These are phyloP conservation scores for Balaeniceps rex DNA, from an alignment of 2,113 vertebrate species.

Conservation along the genomic window DNA sequence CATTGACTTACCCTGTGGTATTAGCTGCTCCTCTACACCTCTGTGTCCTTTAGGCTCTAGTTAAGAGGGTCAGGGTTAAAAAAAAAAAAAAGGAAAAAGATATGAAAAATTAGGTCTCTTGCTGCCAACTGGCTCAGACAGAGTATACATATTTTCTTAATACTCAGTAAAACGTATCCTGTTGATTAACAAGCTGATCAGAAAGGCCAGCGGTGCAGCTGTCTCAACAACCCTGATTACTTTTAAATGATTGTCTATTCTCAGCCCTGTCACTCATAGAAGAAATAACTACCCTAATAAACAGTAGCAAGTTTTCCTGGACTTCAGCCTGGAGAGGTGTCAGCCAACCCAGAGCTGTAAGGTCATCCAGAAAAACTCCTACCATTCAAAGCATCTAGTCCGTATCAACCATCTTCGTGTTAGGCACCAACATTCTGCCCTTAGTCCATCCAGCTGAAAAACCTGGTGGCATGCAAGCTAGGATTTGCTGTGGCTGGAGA, in stretches of 20 bases:
- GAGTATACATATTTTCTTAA: conserved; percentile 9
- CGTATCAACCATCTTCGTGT: background rate
- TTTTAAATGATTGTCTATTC: conserved; percentile 25
- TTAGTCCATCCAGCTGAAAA: background rate
- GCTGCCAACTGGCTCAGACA: conserved; percentile 32
- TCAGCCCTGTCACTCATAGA: conserved; percentile 30
- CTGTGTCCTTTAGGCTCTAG: conserved; percentile 40
- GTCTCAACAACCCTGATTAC: conserved; percentile 51
- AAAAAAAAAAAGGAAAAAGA: background rate
- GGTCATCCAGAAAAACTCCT: background rate
- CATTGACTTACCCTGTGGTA: conserved; percentile 34
- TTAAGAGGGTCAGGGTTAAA: background rate
- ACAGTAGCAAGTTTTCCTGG: conserved; percentile 47
- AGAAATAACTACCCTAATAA: background rate
- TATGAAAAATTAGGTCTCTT: conserved; percentile 4
- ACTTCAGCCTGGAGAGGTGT: conserved; percentile 10
- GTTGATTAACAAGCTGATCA: conserved; percentile 57
- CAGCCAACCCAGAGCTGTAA: background rate
- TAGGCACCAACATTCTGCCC: background rate
- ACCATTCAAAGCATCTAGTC: background rate
- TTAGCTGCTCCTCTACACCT: conserved; percentile 46
- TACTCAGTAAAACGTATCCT: conserved; percentile 18
- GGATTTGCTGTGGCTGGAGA: background rate
- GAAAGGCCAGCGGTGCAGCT: conserved; percentile 41
- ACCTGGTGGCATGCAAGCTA: background rate